Percentiles rank a stretch among this genome's conserved stretches.
phyloP scores from a whole-genome alignment of 2,888 invertebrate genomes.

The Cetonia aurata region DNA sequence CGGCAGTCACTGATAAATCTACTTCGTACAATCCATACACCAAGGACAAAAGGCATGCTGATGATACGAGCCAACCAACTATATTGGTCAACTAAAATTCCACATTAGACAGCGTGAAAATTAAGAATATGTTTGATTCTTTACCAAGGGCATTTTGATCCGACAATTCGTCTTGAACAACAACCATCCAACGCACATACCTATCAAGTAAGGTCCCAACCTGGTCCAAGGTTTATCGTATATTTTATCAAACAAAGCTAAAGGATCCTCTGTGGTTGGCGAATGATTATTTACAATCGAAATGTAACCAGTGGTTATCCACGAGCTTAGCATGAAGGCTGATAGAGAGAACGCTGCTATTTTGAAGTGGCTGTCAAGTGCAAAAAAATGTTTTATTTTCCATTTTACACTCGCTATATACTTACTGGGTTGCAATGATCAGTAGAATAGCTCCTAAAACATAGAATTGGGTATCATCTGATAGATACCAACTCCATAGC shows the following conservation, averaged over 20 bases:
- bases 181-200: slow-evolving; percentile 87
- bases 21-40: slow-evolving; percentile 84
- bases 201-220: slow-evolving; percentile 85
- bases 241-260: slow-evolving; percentile 88
- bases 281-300: slow-evolving; percentile 84
- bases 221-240: slow-evolving; percentile 93
- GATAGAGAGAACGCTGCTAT: slow-evolving; percentile 76
- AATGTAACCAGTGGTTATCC: slow-evolving; percentile 84
- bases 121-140: no score
- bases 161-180: slow-evolving; percentile 86
- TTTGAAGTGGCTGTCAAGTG: slow-evolving; percentile 77
- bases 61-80: slow-evolving; percentile 79
- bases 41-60: slow-evolving; percentile 77
- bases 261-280: slow-evolving; percentile 83
- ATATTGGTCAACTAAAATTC: slow-evolving; percentile 72
- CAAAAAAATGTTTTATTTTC: neutral
- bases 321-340: slow-evolving; percentile 80
- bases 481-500: slow-evolving; percentile 93
- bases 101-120: neutral
- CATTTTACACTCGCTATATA: slow-evolving; percentile 21
- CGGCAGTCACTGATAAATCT: slow-evolving; percentile 76
- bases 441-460: slow-evolving; percentile 84
- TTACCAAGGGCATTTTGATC: slow-evolving; percentile 79
- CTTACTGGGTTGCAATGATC: slow-evolving; percentile 78
- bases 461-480: slow-evolving; percentile 90